Percentiles rank a stretch among this genome's conserved stretches.
These are phyloP conservation scores for Rhagophthalmus giganteus DNA, from an alignment of 2,888 invertebrate species.

Conservation along the genomic window DNA sequence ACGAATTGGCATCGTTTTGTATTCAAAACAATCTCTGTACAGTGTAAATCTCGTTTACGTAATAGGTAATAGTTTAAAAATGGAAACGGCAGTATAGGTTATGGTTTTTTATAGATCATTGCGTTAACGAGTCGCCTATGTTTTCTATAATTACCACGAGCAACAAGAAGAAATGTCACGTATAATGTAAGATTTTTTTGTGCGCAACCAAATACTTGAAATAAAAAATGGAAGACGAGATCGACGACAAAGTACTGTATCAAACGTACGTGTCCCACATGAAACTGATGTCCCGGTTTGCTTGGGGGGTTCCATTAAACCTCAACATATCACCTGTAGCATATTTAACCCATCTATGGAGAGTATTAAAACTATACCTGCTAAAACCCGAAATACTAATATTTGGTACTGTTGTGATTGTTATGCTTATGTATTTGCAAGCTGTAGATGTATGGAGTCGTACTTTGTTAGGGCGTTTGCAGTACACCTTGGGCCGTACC, in stretches of 20 bases:
- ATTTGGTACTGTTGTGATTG: constrained; percentile 69
- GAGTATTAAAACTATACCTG: constrained; percentile 75
- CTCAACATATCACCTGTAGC: constrained; percentile 54
- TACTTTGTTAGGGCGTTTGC: constrained; percentile 68
- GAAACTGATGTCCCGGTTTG: constrained; percentile 80
- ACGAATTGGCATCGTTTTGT: no score
- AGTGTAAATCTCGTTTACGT: no score
- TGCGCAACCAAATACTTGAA: not conserved
- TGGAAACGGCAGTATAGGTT: not conserved
- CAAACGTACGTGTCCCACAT: constrained; percentile 86
- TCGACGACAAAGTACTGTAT: constrained; percentile 85
- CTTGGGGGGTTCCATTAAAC: constrained; percentile 78
- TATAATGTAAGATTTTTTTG: not conserved
- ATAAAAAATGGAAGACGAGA: constrained; percentile 82
- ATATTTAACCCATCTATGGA: constrained; percentile 76
- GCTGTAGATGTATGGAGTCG: constrained; percentile 83
- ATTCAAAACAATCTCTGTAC: no score
- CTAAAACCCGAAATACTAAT: constrained; percentile 79
- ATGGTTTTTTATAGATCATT: no score
- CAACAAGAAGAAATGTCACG: constrained; percentile 13
- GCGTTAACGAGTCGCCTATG: constrained; percentile 9
- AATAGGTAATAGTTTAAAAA: no score
- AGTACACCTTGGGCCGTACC: constrained; percentile 66
- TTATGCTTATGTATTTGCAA: constrained; percentile 80
- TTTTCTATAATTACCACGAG: constrained; percentile 18